These are phyloP conservation scores for Sitta europaea DNA, from an alignment of 2,113 vertebrate species.

Conservation along the genomic window DNA sequence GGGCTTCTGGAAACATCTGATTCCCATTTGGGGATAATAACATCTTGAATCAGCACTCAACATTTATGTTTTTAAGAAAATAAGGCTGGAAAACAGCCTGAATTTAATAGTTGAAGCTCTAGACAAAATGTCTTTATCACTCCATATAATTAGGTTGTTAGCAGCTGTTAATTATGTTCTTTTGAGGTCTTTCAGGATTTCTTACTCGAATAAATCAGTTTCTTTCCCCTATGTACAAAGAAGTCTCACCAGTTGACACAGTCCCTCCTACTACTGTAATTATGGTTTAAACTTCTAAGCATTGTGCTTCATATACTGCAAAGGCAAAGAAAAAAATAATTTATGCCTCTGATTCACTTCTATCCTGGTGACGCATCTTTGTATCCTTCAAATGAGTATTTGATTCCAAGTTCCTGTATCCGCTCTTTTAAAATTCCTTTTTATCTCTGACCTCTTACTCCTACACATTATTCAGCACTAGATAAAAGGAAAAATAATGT, in stretches of 20 bases:
- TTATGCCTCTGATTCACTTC: constrained; percentile 24
- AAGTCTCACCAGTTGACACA: not conserved
- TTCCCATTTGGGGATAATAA: not conserved
- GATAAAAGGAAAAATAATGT: not conserved
- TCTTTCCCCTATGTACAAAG: not conserved
- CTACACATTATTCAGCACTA: not conserved
- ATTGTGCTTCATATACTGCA: not conserved
- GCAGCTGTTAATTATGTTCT: not conserved
- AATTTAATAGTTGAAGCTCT: not conserved
- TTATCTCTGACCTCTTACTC: not conserved
- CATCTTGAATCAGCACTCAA: not conserved
- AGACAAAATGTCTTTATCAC: not conserved
- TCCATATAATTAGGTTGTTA: not conserved
- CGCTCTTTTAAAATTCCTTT: not conserved
- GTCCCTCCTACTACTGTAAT: not conserved
- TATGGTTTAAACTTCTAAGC: not conserved
- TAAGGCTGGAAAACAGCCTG: not conserved
- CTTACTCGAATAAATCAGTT: not conserved
- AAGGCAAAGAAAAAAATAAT: not conserved
- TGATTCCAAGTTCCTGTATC: not conserved
- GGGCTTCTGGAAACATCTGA: not conserved
- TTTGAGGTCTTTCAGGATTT: not conserved
- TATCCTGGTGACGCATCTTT: not conserved
- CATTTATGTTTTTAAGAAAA: not conserved
- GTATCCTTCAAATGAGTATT: not conserved